A percentile compares a stretch with the other conserved stretches of the same genome.
Conservation (phyloP, 2,888 invertebrate species). For the Amphimallon solstitiale region DNA sequence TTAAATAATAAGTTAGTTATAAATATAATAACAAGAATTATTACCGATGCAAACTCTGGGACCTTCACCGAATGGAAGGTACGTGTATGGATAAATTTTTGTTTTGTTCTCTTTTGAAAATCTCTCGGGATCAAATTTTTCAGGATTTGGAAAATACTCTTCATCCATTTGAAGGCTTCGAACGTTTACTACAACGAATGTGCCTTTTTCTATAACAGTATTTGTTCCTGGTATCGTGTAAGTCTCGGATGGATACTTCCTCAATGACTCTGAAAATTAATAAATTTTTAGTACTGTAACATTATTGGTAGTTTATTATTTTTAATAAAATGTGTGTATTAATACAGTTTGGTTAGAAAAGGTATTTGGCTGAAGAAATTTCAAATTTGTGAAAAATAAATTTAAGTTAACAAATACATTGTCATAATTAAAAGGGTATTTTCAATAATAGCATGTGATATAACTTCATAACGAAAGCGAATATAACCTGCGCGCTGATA, state of each 20-base stretch:
- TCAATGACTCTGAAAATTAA: slow-evolving; percentile 65
- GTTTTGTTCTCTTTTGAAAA: slow-evolving; percentile 65
- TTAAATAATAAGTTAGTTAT: neutral
- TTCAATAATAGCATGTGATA: too few species aligned
- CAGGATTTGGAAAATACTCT: slow-evolving; percentile 68
- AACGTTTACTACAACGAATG: slow-evolving; percentile 67
- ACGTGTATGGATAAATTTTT: slow-evolving; percentile 63
- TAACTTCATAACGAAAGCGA: too few species aligned
- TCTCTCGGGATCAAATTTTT: slow-evolving; percentile 68
- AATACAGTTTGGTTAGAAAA: slow-evolving; percentile 6
- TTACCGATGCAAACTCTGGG: slow-evolving; percentile 69
- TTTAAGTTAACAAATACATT: too few species aligned
- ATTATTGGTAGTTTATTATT: neutral
- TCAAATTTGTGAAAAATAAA: too few species aligned
- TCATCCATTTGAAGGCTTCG: slow-evolving; percentile 69
- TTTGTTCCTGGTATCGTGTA: slow-evolving; percentile 66
- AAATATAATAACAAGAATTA: neutral
- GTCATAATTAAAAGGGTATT: too few species aligned
- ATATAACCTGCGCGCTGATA: too few species aligned
- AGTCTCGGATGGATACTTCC: slow-evolving; percentile 68
- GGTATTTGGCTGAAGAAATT: too few species aligned
- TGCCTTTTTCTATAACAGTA: slow-evolving; percentile 65
- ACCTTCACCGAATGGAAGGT: slow-evolving; percentile 68
- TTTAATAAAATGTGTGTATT: slow-evolving; percentile 47
- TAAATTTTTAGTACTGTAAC: neutral